These are phyloP conservation scores for Calycopis cecrops DNA, from an alignment of 1,140 invertebrate genomes.

Conservation along the genomic window DNA sequence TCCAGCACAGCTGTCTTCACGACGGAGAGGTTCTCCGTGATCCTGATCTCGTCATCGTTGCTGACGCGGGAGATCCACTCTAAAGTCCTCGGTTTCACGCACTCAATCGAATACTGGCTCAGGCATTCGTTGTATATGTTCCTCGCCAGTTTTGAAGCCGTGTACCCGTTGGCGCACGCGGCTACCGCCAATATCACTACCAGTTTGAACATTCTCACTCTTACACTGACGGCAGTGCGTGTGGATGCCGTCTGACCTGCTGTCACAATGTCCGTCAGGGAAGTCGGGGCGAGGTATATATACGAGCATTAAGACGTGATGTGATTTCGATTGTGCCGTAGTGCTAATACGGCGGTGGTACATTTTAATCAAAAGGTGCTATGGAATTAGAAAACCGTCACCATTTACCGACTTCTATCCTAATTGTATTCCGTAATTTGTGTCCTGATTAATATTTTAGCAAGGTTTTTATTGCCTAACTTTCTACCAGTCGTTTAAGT, in stretches of 20 bases:
- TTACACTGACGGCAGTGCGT: slow-evolving; percentile 55
- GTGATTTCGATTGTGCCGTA: slow-evolving; percentile 47
- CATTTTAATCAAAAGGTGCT: slow-evolving; percentile 50
- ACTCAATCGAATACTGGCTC: slow-evolving; percentile 78
- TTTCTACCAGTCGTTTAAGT: too few relatives aligned
- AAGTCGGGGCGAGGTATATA: slow-evolving; percentile 71
- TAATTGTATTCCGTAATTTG: slow-evolving; percentile 8
- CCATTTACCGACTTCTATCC: neutral
- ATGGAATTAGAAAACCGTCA: slow-evolving; percentile 28
- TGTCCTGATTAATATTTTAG: neutral
- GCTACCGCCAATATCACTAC: slow-evolving; percentile 56
- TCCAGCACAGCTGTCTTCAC: slow-evolving; percentile 76
- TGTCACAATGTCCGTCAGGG: slow-evolving; percentile 67
- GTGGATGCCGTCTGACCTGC: slow-evolving; percentile 57
- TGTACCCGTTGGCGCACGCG: slow-evolving; percentile 55
- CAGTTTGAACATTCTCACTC: slow-evolving; percentile 63
- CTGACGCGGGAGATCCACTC: slow-evolving; percentile 81
- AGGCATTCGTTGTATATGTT: slow-evolving; percentile 80
- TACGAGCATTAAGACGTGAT: slow-evolving; percentile 74
- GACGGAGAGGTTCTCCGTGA: slow-evolving; percentile 83
- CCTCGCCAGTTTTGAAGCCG: slow-evolving; percentile 76
- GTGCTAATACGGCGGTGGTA: slow-evolving; percentile 47
- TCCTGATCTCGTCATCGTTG: slow-evolving; percentile 80
- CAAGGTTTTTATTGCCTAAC: neutral
- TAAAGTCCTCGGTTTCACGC: slow-evolving; percentile 85